Base-by-base conservation (phyloP, 2,888 invertebrate species). In the Ectemnius lituratus region DNA sequence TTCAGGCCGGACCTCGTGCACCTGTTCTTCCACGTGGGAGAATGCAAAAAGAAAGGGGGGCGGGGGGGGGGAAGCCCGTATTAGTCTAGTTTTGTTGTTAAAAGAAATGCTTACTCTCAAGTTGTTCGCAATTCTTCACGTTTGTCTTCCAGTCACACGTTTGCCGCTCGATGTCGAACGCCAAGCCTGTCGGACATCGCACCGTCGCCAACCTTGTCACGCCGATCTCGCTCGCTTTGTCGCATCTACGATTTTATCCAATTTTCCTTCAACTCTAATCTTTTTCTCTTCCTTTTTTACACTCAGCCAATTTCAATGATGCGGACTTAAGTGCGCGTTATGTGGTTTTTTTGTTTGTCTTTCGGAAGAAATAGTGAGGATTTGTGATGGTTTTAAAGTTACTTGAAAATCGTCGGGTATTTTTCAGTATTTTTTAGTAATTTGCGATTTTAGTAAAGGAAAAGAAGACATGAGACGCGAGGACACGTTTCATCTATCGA, bases 91-190 rank as follows among this genome's bases (percentile, higher is more conserved):
- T 45, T 18, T 63, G 23, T 23, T 23, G 23, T 74, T 56, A 28
- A 59, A 60, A 66, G 60, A 52, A 49, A 27, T 57, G 16, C 97
- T 97, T 96, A 98, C 98, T 97, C 94, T 97, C 97, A 93, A 95
- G 88, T 92, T 94, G 93, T 93, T 97, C 95, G 94, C 98, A 98
- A 95, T 97, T 97, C 94, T 97, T 97, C 93, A 98, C 98, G 94
- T 97, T 94, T 91, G 97, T 95, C 94, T 96, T 97, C 98, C 98
- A 98, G 93, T 97, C 97, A 93, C 98, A 98, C 89, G 97, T 97
- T 93, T 98, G 97, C 89, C 97, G 95, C 92, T 96, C 95, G 92
- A 98, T 96, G 94, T 98, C 97, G 93, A 98, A 98, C 90, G 96
- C 97, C 91, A 98, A 94, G 92, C 97, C 96, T 90, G 94, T 95